Base-by-base conservation (phyloP, 2,888 invertebrate species). In the Cacoxenus indagator region DNA sequence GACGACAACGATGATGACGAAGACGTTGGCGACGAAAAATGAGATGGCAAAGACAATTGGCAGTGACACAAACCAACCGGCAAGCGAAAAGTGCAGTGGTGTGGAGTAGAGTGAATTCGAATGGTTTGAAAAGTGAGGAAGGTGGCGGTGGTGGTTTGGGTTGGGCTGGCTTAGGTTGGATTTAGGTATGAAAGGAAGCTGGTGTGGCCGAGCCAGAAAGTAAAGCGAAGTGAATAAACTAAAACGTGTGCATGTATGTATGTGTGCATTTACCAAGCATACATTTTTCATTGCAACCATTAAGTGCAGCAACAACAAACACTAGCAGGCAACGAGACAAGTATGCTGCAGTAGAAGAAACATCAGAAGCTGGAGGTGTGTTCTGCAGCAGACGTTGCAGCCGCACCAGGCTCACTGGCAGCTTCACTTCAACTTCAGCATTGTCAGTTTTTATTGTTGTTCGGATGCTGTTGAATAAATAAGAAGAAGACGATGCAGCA, bases 241-340 rank as follows among this genome's bases (percentile, higher is more conserved):
- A 51, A 51, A 22, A 17, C n/a, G 45, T 24, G 43, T 14, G 51
- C 24, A 11, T 29, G 62, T 37, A 54, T 55, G 54, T 59, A 8
- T 48, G 26, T 62, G 46, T 6, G 64, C 22, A 24, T 46, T n/a
- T n/a, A n/a, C n/a, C n/a, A n/a, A 65, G 26, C 45, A 75, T 74
- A 74, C 73, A 75, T 74, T 74, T 75, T 74, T 75, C 75, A 75
- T 74, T 75, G 75, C 75, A 74, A 68, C 74, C 74, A 74, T 75
- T 75, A 74, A 73, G 74, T 75, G 72, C 75, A 70, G 67, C 61
- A 67, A 61, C 65, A 45, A 57, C 43, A 29, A 26, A n/a, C n/a
- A n/a, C n/a, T n/a, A n/a, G n/a, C n/a, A n/a, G n/a, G n/a, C 55
- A 54, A 43, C 59, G 37, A 37, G 37, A 37, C 37, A 37, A 37